Percentiles rank a stretch among this genome's conserved stretches.
Conservation (phyloP, 2,797 vertebrate species). For the Heliangelus exortis region DNA sequence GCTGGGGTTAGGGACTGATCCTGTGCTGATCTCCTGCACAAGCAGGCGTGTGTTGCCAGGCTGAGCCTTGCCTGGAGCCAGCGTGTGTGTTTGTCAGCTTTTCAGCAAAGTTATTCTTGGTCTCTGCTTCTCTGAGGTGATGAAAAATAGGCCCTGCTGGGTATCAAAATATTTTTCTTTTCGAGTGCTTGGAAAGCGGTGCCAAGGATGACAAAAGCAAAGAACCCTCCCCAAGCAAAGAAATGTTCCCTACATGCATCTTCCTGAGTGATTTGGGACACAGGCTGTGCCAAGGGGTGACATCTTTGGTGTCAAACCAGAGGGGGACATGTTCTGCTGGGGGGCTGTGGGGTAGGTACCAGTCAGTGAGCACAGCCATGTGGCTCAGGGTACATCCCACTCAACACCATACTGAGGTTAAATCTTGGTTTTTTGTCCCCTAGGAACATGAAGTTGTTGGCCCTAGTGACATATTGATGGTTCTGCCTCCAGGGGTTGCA, state of each 20-base stretch:
- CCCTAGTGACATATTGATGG: fast-evolving
- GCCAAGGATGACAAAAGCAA: slow-evolving; percentile 35
- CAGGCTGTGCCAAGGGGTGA: background rate
- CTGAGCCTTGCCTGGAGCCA: background rate
- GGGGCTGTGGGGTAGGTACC: background rate
- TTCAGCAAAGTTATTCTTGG: background rate
- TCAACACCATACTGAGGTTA: fast-evolving
- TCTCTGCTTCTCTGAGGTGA: background rate
- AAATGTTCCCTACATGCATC: fast-evolving
- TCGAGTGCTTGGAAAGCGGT: background rate
- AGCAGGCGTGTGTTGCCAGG: fast-evolving
- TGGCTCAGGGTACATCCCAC: fast-evolving
- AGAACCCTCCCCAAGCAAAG: background rate
- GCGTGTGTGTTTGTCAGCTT: background rate
- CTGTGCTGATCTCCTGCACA: background rate
- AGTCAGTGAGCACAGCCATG: fast-evolving
- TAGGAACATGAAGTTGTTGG: background rate
- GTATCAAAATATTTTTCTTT: background rate
- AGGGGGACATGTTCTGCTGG: background rate
- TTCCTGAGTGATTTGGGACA: background rate
- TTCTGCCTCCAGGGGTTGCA: background rate
- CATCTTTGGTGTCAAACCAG: fast-evolving
- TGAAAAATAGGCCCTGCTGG: slow-evolving; percentile 20
- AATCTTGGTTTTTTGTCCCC: too few species aligned
- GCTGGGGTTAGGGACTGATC: background rate